Percentiles rank a stretch among this genome's conserved stretches.
Evolutionary conservation across 2,113 vertebrate genomes (phyloP).

Genomic region (Epinephelus moara): DNA sequence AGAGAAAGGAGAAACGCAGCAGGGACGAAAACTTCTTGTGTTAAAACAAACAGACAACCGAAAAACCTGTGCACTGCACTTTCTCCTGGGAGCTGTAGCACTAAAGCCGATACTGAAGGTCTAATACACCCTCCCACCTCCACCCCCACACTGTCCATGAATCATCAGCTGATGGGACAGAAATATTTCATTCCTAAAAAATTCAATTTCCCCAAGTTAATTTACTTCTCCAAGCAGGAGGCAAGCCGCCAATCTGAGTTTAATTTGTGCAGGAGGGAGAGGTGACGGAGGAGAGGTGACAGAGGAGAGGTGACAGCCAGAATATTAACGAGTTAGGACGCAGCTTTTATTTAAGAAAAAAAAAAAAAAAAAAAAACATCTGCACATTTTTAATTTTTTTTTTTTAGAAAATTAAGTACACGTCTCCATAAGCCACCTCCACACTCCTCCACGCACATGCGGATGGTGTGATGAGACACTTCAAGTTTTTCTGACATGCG

Average conservation of each 20-base stretch:
- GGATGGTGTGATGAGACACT: neutral
- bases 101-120: neutral
- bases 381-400: no score
- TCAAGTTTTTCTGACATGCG: conserved; percentile 15
- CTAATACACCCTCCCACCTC: neutral
- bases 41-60: no score
- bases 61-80: no score
- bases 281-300: conserved; percentile 30
- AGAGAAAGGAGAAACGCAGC: neutral
- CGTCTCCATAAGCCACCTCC: no score
- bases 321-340: conserved; percentile 34
- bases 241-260: conserved; percentile 40
- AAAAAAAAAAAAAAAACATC: neutral
- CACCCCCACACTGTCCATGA: conserved; percentile 6
- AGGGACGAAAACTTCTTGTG: neutral
- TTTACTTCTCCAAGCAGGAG: conserved; percentile 37
- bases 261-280: conserved; percentile 44
- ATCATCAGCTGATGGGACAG: conserved; percentile 21
- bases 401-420: no score
- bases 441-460: no score
- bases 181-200: conserved; percentile 49
- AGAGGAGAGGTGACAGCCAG: neutral
- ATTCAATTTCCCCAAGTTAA: conserved; percentile 57
- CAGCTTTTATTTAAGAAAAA: neutral
- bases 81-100: no score